Conservation (phyloP, 2,888 invertebrate genomes). For the Pseudolycoriella hygida region DNA sequence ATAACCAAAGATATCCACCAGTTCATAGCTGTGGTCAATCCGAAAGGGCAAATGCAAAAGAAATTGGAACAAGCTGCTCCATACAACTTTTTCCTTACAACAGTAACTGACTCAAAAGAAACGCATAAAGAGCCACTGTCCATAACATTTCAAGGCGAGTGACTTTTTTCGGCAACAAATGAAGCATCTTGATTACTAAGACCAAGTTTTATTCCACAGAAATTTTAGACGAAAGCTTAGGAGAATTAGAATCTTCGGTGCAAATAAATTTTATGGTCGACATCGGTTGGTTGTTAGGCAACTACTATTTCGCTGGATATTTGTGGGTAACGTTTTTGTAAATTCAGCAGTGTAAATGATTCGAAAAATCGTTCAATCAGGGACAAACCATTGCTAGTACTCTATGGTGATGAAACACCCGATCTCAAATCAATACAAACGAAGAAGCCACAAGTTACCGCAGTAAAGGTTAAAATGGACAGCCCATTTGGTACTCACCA, state of each 20-base stretch:
- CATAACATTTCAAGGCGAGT: constrained; percentile 46
- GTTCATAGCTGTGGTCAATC: constrained; percentile 36
- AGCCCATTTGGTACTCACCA: constrained; percentile 77
- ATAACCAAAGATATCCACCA: constrained; percentile 21
- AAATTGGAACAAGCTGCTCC: constrained; percentile 51
- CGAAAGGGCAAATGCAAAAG: constrained; percentile 41
- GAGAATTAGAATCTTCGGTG: constrained; percentile 52
- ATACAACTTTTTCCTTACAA: constrained; percentile 58
- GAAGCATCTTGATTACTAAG: no score
- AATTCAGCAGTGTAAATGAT: constrained; percentile 1
- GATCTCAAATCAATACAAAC: constrained; percentile 37
- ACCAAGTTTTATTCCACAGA: constrained; percentile 31
- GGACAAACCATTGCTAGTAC: constrained; percentile 48
- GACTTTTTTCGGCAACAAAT: background rate
- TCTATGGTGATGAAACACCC: constrained; percentile 57
- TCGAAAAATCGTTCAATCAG: constrained; percentile 28
- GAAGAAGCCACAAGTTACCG: constrained; percentile 45
- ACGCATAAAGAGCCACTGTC: constrained; percentile 48
- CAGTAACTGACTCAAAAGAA: constrained; percentile 41
- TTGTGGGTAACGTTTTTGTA: constrained; percentile 30
- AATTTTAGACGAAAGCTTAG: constrained; percentile 59
- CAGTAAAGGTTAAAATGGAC: constrained; percentile 49
- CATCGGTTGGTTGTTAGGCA: constrained; percentile 70
- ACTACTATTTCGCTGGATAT: constrained; percentile 62
- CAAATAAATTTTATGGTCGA: constrained; percentile 92